Evolutionary conservation across 2,113 vertebrate species (phyloP).

Genomic region (Zosterops japonicus): DNA sequence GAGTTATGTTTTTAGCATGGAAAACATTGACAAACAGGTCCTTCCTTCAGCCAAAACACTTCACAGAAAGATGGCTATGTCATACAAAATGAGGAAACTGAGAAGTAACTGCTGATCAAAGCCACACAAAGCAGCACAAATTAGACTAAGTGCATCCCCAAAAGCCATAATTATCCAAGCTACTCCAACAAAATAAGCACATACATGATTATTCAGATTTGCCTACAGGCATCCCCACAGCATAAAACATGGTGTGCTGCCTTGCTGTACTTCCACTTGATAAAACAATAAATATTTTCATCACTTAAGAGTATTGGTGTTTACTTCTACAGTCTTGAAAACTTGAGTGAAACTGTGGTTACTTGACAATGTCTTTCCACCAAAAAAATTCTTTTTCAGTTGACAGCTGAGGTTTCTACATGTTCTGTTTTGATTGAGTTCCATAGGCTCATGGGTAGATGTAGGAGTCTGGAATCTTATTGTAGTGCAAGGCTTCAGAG

Average conservation of each 20-base stretch:
- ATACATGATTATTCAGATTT: conserved; percentile 5
- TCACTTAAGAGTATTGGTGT: background rate
- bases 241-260: background rate
- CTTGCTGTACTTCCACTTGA: background rate
- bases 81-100: background rate
- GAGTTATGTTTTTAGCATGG: background rate
- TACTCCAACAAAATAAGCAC: background rate
- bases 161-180: conserved; percentile 12
- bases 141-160: background rate
- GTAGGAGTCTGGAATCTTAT: background rate
- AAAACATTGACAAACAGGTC: background rate
- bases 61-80: background rate
- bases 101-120: conserved; percentile 25
- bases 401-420: background rate
- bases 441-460: background rate
- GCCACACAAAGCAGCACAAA: conserved; percentile 2
- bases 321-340: background rate
- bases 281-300: conserved; percentile 20
- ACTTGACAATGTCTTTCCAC: background rate
- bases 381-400: background rate
- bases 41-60: background rate
- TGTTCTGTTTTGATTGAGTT: background rate
- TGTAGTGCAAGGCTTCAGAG: background rate
- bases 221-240: conserved; percentile 35
- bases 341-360: background rate